These are phyloP conservation scores for Clamator glandarius DNA, from an alignment of 2,797 vertebrate species.

Conservation along the genomic window DNA sequence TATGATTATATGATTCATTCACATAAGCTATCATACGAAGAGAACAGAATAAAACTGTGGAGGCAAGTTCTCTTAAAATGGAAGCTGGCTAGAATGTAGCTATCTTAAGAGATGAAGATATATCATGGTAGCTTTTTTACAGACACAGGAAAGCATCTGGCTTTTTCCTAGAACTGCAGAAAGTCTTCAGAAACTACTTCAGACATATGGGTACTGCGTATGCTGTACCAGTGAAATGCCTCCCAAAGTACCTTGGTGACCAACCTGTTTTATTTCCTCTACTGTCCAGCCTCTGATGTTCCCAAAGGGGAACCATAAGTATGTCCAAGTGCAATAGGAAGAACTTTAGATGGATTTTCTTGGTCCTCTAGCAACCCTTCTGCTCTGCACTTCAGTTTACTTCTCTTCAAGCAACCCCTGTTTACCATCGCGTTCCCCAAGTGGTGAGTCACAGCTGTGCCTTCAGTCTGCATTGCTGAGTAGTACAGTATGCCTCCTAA, in stretches of 20 bases:
- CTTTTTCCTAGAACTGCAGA: neutral
- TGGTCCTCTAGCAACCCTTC: neutral
- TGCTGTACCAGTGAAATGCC: neutral
- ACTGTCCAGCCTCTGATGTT: neutral
- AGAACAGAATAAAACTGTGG: neutral
- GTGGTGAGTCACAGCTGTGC: neutral
- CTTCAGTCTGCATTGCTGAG: neutral
- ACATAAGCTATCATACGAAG: neutral
- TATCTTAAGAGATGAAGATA: conserved; percentile 13
- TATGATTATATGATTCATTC: neutral
- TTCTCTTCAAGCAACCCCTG: neutral
- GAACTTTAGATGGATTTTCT: neutral
- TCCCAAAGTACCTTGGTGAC: neutral
- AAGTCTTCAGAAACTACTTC: neutral
- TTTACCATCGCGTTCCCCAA: neutral
- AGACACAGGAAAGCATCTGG: conserved; percentile 21
- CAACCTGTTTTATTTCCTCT: neutral
- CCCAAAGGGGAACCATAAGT: neutral
- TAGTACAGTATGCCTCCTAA: neutral
- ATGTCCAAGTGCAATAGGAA: neutral
- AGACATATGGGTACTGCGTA: neutral
- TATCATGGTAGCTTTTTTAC: neutral
- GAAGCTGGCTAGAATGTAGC: neutral
- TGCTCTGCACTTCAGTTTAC: neutral
- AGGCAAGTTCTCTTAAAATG: neutral